phyloP scores from a whole-genome alignment of 2,888 invertebrate genomes.

The Hydropsyche betteni region DNA sequence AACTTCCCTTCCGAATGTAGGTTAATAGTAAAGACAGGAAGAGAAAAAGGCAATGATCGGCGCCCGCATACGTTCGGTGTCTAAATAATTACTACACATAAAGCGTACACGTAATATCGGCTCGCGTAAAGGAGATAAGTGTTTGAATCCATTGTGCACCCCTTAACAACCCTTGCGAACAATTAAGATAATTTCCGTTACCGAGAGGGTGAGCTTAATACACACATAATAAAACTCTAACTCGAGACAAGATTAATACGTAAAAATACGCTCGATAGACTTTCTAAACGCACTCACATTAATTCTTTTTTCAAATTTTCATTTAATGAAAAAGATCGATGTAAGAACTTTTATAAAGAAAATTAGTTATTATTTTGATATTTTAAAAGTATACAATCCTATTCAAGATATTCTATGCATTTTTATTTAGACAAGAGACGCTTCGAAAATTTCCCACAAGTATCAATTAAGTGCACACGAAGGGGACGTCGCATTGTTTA shows the following conservation, averaged over 20 bases:
- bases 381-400: too few species aligned
- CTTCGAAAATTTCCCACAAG: slow-evolving; percentile 46
- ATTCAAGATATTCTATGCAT: background rate
- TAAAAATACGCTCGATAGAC: too few species aligned
- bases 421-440: background rate
- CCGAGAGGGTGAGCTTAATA: slow-evolving; percentile 8
- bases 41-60: slow-evolving; percentile 40
- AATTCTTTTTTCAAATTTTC: too few species aligned
- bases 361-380: too few species aligned
- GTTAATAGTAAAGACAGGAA: slow-evolving; percentile 43
- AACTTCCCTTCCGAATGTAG: slow-evolving; percentile 40
- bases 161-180: slow-evolving; percentile 50
- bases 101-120: slow-evolving; percentile 35
- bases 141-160: slow-evolving; percentile 46
- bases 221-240: slow-evolving; percentile 15
- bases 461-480: slow-evolving; percentile 45
- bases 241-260: background rate
- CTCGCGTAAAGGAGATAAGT: slow-evolving; percentile 41
- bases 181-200: slow-evolving; percentile 51
- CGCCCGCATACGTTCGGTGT: slow-evolving; percentile 43
- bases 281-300: too few species aligned
- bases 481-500: slow-evolving; percentile 39
- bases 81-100: slow-evolving; percentile 48
- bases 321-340: too few species aligned
- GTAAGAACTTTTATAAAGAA: too few species aligned